phyloP scores from a whole-genome alignment of 1,140 invertebrate genomes.

The Panonychus citri region DNA sequence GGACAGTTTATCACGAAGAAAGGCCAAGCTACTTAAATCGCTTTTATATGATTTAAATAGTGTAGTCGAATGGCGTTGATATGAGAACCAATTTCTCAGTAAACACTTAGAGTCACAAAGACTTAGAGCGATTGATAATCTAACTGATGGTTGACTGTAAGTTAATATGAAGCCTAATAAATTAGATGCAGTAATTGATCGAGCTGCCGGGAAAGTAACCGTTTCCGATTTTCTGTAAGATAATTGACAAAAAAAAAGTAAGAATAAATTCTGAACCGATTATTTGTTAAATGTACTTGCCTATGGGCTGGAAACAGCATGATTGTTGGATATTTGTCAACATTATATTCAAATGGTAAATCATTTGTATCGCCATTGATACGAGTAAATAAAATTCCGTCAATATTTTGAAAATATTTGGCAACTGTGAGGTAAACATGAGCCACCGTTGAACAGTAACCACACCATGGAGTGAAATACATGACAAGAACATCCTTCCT shows the following conservation, averaged over 20 bases:
- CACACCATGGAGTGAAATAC: constrained; percentile 42
- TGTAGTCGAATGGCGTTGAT: not conserved
- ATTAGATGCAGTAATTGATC: constrained; percentile 38
- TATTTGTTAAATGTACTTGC: constrained; percentile 22
- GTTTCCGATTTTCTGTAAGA: constrained; percentile 42
- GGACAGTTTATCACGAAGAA: too few species aligned
- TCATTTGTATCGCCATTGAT: constrained; percentile 56
- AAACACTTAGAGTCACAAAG: not conserved
- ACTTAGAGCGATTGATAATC: not conserved
- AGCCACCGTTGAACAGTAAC: constrained; percentile 40
- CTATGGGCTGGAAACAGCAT: constrained; percentile 41
- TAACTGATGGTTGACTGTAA: constrained; percentile 21
- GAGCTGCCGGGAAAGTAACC: constrained; percentile 35
- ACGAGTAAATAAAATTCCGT: constrained; percentile 34
- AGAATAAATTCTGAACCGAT: not conserved
- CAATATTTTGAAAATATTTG: constrained; percentile 31
- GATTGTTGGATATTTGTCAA: constrained; percentile 44
- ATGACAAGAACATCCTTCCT: constrained; percentile 41
- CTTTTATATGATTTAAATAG: too few species aligned
- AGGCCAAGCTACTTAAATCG: too few species aligned
- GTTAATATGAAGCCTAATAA: constrained; percentile 44
- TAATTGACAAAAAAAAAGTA: constrained; percentile 17
- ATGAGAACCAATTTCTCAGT: not conserved
- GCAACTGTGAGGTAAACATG: constrained; percentile 38
- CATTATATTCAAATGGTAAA: constrained; percentile 52